phyloP scores from a whole-genome alignment of 2,888 invertebrate species.

The Epinotia demarniana region DNA sequence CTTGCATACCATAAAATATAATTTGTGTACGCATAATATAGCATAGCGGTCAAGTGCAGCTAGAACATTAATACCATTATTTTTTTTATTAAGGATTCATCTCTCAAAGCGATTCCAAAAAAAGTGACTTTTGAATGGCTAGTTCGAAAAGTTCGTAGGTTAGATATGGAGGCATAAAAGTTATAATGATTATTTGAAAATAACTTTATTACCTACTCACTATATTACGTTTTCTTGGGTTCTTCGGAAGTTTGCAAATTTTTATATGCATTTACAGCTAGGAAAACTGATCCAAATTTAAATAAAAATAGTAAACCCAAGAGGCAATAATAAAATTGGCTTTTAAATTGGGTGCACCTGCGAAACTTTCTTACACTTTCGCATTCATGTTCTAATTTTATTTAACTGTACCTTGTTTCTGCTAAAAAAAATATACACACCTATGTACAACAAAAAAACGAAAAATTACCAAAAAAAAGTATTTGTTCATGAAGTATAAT shows the following conservation, averaged over 20 bases:
- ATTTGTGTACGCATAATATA: slow-evolving; percentile 16
- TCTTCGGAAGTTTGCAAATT: no score
- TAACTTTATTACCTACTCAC: no score
- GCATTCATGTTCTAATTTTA: neutral
- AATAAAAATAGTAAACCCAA: neutral
- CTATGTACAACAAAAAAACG: neutral
- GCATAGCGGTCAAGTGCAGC: slow-evolving; percentile 34
- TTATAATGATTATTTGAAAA: no score
- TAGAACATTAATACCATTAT: neutral
- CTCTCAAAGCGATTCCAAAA: neutral
- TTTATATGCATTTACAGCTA: no score
- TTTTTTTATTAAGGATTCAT: neutral
- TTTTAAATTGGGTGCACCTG: neutral
- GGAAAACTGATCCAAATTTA: neutral
- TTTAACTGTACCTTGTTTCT: neutral
- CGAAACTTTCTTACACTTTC: slow-evolving; percentile 11
- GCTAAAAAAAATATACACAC: neutral
- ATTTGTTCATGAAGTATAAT: neutral
- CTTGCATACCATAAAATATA: slow-evolving; percentile 12
- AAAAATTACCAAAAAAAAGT: neutral
- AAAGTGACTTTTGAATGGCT: neutral
- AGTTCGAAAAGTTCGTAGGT: no score
- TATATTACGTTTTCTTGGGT: no score
- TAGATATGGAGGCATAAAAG: no score
- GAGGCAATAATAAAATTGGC: no score